A percentile compares a stretch with the other conserved stretches of the same genome.
phyloP scores from a whole-genome alignment of 2,113 vertebrate genomes.

The Gorilla gorilla region DNA sequence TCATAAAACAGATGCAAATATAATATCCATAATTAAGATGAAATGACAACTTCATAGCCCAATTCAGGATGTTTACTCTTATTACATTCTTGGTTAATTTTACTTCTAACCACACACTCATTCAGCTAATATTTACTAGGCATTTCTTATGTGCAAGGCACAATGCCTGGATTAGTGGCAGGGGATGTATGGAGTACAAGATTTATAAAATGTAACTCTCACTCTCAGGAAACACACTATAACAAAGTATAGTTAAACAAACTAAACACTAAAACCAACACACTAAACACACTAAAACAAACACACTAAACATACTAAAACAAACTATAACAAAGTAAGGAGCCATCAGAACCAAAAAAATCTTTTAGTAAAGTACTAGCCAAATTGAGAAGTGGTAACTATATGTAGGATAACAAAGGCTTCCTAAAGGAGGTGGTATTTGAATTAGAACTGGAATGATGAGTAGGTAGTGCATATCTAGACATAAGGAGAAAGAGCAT shows the following conservation, averaged over 20 bases:
- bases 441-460: background rate
- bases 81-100: conserved; percentile 13
- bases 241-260: too few species aligned
- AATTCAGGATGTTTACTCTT: background rate
- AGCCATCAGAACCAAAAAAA: background rate
- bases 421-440: background rate
- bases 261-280: too few species aligned
- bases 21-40: background rate
- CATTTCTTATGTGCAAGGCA: background rate
- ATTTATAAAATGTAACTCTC: background rate
- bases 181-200: background rate
- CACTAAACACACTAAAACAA: too few species aligned
- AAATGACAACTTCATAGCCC: background rate
- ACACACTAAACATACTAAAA: too few species aligned
- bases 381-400: background rate
- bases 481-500: background rate
- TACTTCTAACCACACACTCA: conserved; percentile 11
- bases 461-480: background rate
- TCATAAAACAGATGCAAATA: background rate
- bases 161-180: background rate
- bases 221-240: background rate
- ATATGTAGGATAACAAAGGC: background rate
- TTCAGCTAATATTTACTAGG: conserved; percentile 28
- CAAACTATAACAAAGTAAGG: background rate
- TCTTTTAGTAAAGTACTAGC: background rate